These are phyloP conservation scores for Spilogale gracilis DNA, from an alignment of 2,113 vertebrate genomes.

Conservation along the genomic window DNA sequence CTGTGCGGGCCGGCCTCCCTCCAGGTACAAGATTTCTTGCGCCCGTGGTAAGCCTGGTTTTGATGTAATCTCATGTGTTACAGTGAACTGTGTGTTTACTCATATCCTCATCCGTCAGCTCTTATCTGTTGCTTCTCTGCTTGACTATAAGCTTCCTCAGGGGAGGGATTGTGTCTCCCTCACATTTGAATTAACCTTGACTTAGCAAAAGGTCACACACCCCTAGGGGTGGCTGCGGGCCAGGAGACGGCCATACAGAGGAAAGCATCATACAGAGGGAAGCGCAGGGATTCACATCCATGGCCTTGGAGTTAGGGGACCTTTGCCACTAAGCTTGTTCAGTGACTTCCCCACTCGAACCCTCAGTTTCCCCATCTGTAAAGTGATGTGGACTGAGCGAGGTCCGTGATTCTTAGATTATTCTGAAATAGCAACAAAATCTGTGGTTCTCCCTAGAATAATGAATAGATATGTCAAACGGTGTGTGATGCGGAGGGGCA, in stretches of 20 bases:
- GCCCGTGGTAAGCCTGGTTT: not conserved
- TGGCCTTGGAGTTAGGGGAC: not conserved
- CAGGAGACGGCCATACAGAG: not conserved
- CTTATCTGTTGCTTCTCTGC: not conserved
- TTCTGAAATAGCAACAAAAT: not conserved
- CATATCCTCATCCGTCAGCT: not conserved
- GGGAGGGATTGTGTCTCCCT: not conserved
- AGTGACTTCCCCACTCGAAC: too few relatives aligned
- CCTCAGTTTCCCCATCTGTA: not conserved
- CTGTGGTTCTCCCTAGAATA: rapidly evolving
- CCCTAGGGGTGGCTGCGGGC: too few relatives aligned
- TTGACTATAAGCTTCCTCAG: not conserved
- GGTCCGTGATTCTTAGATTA: not conserved
- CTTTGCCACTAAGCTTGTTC: too few relatives aligned
- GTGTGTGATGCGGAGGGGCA: rapidly evolving
- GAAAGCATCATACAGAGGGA: not conserved
- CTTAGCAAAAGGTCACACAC: not conserved
- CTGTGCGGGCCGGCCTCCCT: not conserved
- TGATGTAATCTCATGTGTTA: not conserved
- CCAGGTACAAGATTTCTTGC: not conserved
- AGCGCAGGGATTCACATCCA: not conserved
- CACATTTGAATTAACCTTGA: not conserved
- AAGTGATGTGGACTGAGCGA: not conserved
- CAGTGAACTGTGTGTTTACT: not conserved
- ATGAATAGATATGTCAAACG: rapidly evolving